Evolutionary conservation across 2,113 vertebrate species (phyloP).

Genomic region (Otocyon megalotis): DNA sequence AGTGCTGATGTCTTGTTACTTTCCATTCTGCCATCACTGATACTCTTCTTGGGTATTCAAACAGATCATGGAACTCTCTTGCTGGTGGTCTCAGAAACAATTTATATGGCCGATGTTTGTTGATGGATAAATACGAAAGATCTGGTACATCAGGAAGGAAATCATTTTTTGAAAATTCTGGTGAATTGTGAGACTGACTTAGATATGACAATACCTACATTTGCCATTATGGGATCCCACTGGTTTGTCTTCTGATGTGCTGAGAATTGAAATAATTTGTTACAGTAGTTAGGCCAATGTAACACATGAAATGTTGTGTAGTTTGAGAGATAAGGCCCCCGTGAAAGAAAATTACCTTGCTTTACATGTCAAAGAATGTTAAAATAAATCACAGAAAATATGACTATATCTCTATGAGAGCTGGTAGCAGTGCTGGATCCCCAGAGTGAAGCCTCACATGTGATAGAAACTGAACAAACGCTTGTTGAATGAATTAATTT

Average conservation of each 20-base stretch:
- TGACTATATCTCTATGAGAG: not conserved
- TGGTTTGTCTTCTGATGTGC: not conserved
- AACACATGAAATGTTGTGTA: not conserved
- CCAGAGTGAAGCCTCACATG: not conserved
- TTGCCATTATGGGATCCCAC: not conserved
- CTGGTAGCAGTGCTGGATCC: not conserved
- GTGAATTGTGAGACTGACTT: not conserved
- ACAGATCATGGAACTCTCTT: not conserved
- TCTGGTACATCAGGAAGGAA: not conserved
- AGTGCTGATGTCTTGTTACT: not conserved
- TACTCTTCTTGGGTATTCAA: not conserved
- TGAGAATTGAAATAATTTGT: slow-evolving; percentile 24
- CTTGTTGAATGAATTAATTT: slow-evolving; percentile 38
- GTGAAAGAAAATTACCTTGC: not conserved
- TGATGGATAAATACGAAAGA: not conserved
- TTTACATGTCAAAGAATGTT: not conserved
- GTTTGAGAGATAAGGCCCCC: not conserved
- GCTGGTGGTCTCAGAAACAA: not conserved
- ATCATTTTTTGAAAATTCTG: slow-evolving; percentile 8
- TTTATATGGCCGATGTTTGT: not conserved
- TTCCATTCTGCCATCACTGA: not conserved
- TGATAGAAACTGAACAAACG: not conserved
- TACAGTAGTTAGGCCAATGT: not conserved
- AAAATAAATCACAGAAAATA: not conserved
- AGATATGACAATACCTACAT: not conserved